A percentile compares a stretch with the other conserved stretches of the same genome.
phyloP scores from a whole-genome alignment of 2,113 vertebrate genomes.

The Agapornis roseicollis region DNA sequence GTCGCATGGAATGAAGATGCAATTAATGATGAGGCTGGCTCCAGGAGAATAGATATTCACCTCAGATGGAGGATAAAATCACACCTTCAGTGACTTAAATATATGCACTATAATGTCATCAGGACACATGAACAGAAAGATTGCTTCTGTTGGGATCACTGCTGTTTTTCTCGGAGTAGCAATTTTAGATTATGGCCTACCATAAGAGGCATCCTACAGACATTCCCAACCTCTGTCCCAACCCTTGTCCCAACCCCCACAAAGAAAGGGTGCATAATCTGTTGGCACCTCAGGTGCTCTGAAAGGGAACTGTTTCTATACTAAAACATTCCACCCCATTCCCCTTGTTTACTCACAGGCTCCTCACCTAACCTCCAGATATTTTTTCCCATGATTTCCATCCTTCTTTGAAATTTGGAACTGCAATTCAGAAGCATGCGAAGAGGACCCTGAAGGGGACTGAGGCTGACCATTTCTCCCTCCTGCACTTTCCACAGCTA shows the following conservation, averaged over 20 bases:
- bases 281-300: not conserved
- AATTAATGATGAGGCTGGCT: conserved; percentile 48
- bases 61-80: not conserved
- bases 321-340: not conserved
- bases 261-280: not conserved
- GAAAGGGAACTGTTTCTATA: not conserved
- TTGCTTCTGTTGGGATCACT: conserved; percentile 2
- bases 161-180: not conserved
- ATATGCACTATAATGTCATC: conserved; percentile 3
- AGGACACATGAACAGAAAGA: not conserved
- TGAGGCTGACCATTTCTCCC: not conserved
- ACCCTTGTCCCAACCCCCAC: not conserved
- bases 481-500: not conserved
- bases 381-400: not conserved
- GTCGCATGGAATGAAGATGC: conserved; percentile 34
- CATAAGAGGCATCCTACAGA: not conserved
- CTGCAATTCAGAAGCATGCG: not conserved
- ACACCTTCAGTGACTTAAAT: conserved; percentile 34
- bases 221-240: not conserved
- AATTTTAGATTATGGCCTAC: not conserved
- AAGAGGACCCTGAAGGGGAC: not conserved
- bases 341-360: not conserved
- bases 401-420: not conserved
- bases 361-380: not conserved
- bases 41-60: not conserved